Evolutionary conservation across 2,888 invertebrate species (phyloP).

Genomic region (Ecdyonurus torrentis): DNA sequence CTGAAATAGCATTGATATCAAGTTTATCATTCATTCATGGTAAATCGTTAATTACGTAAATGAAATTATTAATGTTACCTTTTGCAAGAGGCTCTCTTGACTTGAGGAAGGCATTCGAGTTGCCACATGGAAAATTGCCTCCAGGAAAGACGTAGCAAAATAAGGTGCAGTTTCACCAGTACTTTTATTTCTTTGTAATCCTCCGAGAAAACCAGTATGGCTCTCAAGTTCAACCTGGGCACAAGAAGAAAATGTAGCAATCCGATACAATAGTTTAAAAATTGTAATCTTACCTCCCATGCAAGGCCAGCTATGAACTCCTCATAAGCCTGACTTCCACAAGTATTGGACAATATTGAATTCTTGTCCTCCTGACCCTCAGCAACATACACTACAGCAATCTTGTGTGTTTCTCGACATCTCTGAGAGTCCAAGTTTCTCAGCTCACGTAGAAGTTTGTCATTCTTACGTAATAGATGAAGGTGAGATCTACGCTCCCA

Average conservation of each 20-base stretch:
- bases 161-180: slow-evolving; percentile 92
- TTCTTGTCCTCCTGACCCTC: slow-evolving; percentile 93
- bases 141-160: slow-evolving; percentile 80
- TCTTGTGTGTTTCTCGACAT: slow-evolving; percentile 87
- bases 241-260: not conserved
- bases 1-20: slow-evolving; percentile 32
- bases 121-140: slow-evolving; percentile 94
- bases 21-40: slow-evolving; percentile 2
- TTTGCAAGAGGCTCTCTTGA: slow-evolving; percentile 71
- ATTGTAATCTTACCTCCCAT: slow-evolving; percentile 39
- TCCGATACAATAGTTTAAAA: not conserved
- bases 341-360: slow-evolving; percentile 78
- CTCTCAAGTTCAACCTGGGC: slow-evolving; percentile 68
- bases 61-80: too few species aligned
- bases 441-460: slow-evolving; percentile 75
- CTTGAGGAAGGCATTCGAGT: slow-evolving; percentile 89
- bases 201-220: slow-evolving; percentile 91
- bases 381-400: slow-evolving; percentile 96
- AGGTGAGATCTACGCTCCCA: slow-evolving; percentile 76
- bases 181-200: slow-evolving; percentile 67
- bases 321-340: slow-evolving; percentile 88
- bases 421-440: slow-evolving; percentile 86
- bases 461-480: slow-evolving; percentile 73
- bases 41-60: not conserved
- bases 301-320: slow-evolving; percentile 56